These are phyloP conservation scores for Thereva unica DNA, from an alignment of 2,888 invertebrate species.

Conservation along the genomic window DNA sequence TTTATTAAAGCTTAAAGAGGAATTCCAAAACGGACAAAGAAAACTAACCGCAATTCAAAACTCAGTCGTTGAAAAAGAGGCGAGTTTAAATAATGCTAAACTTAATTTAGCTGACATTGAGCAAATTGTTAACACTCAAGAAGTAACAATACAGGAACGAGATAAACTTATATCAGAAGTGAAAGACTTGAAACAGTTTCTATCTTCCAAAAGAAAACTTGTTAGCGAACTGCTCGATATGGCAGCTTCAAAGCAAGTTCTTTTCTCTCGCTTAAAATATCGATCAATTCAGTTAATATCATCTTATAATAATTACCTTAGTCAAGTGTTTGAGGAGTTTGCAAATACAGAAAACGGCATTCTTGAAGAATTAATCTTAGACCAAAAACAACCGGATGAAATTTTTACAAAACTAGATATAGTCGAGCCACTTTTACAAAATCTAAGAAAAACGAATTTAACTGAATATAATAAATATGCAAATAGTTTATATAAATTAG, in stretches of 20 bases:
- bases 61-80: slow-evolving; percentile 5
- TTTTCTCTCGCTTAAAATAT: slow-evolving; percentile 37
- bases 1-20: slow-evolving; percentile 34
- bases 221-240: slow-evolving; percentile 37
- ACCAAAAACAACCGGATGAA: too few relatives aligned
- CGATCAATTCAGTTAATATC: slow-evolving; percentile 36
- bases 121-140: slow-evolving; percentile 42
- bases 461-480: too few relatives aligned
- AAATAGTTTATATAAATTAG: too few relatives aligned
- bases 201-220: slow-evolving; percentile 33
- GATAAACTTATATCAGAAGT: slow-evolving; percentile 46
- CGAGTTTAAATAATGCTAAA: slow-evolving; percentile 28
- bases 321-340: slow-evolving; percentile 36
- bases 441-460: too few relatives aligned
- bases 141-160: slow-evolving; percentile 45
- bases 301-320: slow-evolving; percentile 38
- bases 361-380: too few relatives aligned
- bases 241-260: slow-evolving; percentile 37
- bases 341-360: too few relatives aligned
- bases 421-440: too few relatives aligned
- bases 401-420: too few relatives aligned
- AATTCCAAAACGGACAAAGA: slow-evolving; percentile 32
- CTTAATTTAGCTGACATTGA: slow-evolving; percentile 36
- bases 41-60: slow-evolving; percentile 34
- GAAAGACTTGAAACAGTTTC: slow-evolving; percentile 40